phyloP scores from a whole-genome alignment of 2,888 invertebrate species.

The Rhagonycha lutea region DNA sequence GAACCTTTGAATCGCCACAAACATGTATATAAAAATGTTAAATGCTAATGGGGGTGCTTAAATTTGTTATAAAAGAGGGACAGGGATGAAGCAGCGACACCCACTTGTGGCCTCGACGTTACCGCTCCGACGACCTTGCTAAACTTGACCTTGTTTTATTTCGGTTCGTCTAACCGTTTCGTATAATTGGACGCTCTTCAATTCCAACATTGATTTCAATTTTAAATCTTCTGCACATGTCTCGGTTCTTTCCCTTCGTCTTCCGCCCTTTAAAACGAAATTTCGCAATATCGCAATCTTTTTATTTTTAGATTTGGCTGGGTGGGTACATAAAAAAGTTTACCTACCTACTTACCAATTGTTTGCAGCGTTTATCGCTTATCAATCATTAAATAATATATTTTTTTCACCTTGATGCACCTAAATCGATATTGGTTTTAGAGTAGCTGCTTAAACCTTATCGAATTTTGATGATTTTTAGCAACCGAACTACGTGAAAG shows the following conservation, averaged over 20 bases:
- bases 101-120: constrained; percentile 45
- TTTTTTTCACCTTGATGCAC: not conserved
- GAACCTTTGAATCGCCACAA: constrained; percentile 24
- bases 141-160: constrained; percentile 58
- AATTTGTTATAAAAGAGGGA: constrained; percentile 23
- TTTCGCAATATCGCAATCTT: not conserved
- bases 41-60: constrained; percentile 26
- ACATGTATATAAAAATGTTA: constrained; percentile 30
- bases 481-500: not conserved
- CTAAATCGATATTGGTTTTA: not conserved
- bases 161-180: constrained; percentile 44
- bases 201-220: constrained; percentile 21
- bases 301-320: not conserved
- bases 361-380: not conserved
- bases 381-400: not conserved
- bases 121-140: constrained; percentile 49
- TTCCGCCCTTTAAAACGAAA: not conserved
- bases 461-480: not conserved
- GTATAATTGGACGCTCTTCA: constrained; percentile 23
- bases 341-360: too few species aligned
- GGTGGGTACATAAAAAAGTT: too few species aligned
- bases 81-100: constrained; percentile 34
- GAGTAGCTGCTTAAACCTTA: not conserved
- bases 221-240: not conserved
- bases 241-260: not conserved